Evolutionary conservation across 2,113 vertebrate species (phyloP).

Genomic region (Mirounga angustirostris): DNA sequence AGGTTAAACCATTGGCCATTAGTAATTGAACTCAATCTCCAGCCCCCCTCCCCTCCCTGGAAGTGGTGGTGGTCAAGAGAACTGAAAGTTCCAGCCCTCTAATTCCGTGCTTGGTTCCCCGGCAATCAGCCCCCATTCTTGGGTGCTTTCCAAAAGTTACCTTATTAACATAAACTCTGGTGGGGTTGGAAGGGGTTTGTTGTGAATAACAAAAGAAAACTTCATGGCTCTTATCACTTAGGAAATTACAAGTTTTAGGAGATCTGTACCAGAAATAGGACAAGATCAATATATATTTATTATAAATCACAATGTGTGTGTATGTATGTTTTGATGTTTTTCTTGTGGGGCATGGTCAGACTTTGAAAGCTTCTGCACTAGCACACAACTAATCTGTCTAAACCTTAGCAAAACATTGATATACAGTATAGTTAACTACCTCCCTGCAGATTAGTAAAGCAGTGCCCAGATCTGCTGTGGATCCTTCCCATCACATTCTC

Average conservation of each 20-base stretch:
- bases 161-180: neutral
- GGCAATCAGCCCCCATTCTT: neutral
- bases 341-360: neutral
- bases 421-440: neutral
- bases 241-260: neutral
- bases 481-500: neutral
- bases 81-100: neutral
- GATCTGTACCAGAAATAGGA: neutral
- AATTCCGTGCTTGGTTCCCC: neutral
- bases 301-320: neutral
- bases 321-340: neutral
- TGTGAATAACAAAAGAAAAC: neutral
- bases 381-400: neutral
- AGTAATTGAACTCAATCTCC: neutral
- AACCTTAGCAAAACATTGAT: neutral
- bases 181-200: neutral
- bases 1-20: neutral
- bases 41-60: neutral
- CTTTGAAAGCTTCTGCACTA: neutral
- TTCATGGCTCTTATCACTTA: neutral
- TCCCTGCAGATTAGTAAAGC: neutral
- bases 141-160: slow-evolving; percentile 3
- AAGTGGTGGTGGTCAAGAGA: neutral
- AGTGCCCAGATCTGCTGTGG: neutral
- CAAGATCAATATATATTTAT: neutral